Conservation (phyloP, 2,888 invertebrate species). For the Barypeithes pellucidus region DNA sequence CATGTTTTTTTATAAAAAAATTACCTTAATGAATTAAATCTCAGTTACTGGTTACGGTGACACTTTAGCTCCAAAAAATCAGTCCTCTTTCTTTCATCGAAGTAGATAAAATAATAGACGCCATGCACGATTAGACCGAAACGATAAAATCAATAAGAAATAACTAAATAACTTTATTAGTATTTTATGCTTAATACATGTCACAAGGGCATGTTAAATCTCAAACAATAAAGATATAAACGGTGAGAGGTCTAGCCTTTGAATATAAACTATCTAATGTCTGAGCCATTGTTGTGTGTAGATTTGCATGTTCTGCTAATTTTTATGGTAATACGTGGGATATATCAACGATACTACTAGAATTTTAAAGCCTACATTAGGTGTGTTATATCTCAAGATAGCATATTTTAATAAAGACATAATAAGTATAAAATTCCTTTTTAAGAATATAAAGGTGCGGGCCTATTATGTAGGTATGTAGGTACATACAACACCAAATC, state of each 20-base stretch:
- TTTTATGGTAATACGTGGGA: conserved; percentile 27
- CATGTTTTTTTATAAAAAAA: too few relatives aligned
- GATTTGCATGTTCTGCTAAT: conserved; percentile 25
- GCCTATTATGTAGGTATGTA: too few relatives aligned
- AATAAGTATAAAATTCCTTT: neutral
- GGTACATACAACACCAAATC: too few relatives aligned
- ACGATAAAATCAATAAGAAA: neutral
- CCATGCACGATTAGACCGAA: too few relatives aligned
- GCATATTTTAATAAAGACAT: conserved; percentile 1
- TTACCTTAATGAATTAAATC: too few relatives aligned
- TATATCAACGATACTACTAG: neutral
- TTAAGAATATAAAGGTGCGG: neutral
- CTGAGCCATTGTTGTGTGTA: conserved; percentile 6
- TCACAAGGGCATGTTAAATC: neutral
- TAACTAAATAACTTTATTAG: conserved; percentile 5
- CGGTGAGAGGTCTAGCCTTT: conserved; percentile 14
- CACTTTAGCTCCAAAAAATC: too few relatives aligned
- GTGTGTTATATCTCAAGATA: too few relatives aligned
- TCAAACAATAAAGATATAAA: conserved; percentile 16
- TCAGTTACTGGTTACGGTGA: too few relatives aligned
- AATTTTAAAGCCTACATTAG: conserved; percentile 7
- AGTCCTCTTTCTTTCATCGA: too few relatives aligned
- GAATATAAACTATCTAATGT: conserved; percentile 17
- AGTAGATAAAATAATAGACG: too few relatives aligned
- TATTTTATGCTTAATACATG: conserved; percentile 6